phyloP scores from a whole-genome alignment of 2,888 invertebrate genomes.

The Sthenelais limicola region DNA sequence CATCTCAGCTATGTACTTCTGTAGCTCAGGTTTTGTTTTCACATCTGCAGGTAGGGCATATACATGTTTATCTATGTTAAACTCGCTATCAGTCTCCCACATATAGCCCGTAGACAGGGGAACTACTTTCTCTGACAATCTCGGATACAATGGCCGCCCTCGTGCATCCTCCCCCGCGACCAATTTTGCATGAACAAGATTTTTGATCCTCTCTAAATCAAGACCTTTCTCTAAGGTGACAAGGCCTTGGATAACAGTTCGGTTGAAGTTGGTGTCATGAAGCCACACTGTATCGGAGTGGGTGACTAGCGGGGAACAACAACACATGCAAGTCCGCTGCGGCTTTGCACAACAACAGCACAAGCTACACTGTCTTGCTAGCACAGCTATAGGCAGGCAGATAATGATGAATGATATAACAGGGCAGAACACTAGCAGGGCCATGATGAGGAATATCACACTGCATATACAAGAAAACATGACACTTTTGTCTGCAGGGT shows the following conservation, averaged over 20 bases:
- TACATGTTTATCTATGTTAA: conserved; percentile 75
- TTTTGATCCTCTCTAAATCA: conserved; percentile 72
- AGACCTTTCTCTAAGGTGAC: conserved; percentile 74
- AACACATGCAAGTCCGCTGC: conserved; percentile 59
- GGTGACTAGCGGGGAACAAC: conserved; percentile 67
- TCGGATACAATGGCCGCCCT: conserved; percentile 72
- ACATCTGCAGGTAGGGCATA: conserved; percentile 70
- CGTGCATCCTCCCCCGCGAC: conserved; percentile 69
- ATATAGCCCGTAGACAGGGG: conserved; percentile 72
- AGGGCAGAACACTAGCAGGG: conserved; percentile 73
- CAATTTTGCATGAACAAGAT: conserved; percentile 73
- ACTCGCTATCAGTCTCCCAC: conserved; percentile 74
- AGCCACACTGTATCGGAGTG: conserved; percentile 74
- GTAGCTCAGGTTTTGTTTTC: conserved; percentile 69
- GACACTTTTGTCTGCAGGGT: conserved; percentile 72
- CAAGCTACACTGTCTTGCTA: conserved; percentile 63
- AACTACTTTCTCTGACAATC: conserved; percentile 73
- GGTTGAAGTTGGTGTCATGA: conserved; percentile 65
- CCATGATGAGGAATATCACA: conserved; percentile 65
- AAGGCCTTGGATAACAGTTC: conserved; percentile 73
- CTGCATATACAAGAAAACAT: conserved; percentile 58
- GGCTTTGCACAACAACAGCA: conserved; percentile 64
- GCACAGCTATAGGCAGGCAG: conserved; percentile 68
- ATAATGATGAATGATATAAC: conserved; percentile 71
- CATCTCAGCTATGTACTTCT: conserved; percentile 73